A percentile compares a stretch with the other conserved stretches of the same genome.
Conservation (phyloP, 2,113 vertebrate genomes). For the Marcusenius ussheri region DNA sequence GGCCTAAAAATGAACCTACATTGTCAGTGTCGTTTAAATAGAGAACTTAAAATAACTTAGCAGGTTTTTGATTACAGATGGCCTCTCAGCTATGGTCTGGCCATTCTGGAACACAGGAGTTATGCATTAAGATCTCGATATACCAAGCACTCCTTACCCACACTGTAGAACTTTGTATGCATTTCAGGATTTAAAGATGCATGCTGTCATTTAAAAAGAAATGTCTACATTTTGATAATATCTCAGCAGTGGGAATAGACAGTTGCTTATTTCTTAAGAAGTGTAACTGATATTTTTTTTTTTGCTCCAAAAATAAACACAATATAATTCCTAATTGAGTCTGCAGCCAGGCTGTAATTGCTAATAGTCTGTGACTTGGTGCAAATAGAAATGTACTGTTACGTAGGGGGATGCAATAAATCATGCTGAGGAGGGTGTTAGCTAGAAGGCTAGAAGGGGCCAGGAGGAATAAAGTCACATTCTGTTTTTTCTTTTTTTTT, state of each 20-base stretch:
- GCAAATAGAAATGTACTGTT: conserved; percentile 20
- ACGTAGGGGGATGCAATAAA: conserved; percentile 27
- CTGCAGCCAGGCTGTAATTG: conserved; percentile 9
- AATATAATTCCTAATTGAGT: conserved; percentile 15
- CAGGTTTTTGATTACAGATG: conserved; percentile 34
- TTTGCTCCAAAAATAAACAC: background rate
- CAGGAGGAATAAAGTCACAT: background rate
- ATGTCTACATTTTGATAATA: background rate
- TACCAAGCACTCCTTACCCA: conserved; percentile 15
- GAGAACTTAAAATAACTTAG: conserved; percentile 32
- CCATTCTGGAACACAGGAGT: conserved; percentile 17
- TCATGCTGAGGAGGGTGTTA: conserved; percentile 23
- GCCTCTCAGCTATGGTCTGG: conserved; percentile 14
- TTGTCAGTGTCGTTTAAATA: conserved; percentile 26
- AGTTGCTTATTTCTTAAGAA: background rate
- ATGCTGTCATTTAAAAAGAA: background rate
- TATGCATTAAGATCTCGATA: conserved; percentile 15
- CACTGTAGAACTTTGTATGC: background rate
- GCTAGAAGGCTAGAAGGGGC: background rate
- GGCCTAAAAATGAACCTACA: conserved; percentile 28
- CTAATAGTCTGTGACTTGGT: conserved; percentile 17
- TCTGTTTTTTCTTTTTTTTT: background rate
- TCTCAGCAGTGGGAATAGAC: background rate
- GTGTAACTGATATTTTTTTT: conserved; percentile 11
- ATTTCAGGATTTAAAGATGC: conserved; percentile 3